These are phyloP conservation scores for Enteromius fasciolatus DNA, from an alignment of 2,797 vertebrate genomes.

Conservation along the genomic window DNA sequence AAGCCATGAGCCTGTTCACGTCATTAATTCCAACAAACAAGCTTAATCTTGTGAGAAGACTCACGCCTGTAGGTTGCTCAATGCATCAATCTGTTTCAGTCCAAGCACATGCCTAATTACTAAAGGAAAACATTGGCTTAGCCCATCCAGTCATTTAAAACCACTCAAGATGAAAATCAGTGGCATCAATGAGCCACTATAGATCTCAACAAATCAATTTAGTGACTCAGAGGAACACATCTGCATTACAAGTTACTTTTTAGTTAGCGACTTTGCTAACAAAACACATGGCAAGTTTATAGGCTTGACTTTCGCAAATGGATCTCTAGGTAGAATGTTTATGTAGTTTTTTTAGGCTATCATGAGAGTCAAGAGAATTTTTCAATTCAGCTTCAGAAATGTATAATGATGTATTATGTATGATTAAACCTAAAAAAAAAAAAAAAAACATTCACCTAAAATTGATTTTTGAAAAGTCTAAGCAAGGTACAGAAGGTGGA, in stretches of 20 bases:
- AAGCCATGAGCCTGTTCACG: conserved; percentile 7
- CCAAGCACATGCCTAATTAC: conserved; percentile 30
- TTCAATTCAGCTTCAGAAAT: not conserved
- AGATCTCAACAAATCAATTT: conserved; percentile 20
- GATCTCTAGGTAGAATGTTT: not conserved
- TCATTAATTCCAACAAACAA: conserved; percentile 30
- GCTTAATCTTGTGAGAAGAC: conserved; percentile 35
- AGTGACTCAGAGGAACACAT: conserved; percentile 12
- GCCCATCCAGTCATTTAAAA: conserved; percentile 28
- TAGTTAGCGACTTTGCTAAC: not conserved
- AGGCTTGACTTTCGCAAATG: not conserved
- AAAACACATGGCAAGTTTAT: not conserved
- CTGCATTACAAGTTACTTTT: conserved; percentile 13
- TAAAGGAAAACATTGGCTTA: conserved; percentile 21
- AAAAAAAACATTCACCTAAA: not conserved
- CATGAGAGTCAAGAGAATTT: not conserved
- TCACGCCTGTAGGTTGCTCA: conserved; percentile 14
- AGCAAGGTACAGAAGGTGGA: conserved; percentile 6
- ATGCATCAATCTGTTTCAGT: conserved; percentile 31
- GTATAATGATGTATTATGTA: not conserved
- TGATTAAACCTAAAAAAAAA: not conserved
- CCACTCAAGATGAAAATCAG: conserved; percentile 34
- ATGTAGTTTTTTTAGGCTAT: not conserved
- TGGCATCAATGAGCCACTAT: conserved; percentile 39
- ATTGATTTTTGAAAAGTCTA: not conserved